Conservation (phyloP, 1,140 invertebrate species). For the Aculops lycopersici region DNA sequence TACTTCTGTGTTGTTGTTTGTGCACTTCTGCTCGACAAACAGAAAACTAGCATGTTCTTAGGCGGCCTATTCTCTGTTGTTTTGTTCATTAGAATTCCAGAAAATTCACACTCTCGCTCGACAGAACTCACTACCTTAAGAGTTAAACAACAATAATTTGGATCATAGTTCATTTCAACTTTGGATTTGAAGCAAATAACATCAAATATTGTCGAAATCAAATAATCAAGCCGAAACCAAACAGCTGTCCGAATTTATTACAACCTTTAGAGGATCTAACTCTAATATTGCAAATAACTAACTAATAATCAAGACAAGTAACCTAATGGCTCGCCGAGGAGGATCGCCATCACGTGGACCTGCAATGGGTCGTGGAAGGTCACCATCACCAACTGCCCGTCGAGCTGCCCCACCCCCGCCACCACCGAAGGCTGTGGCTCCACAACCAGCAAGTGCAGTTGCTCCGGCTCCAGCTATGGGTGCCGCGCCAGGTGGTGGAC, state of each 20-base stretch:
- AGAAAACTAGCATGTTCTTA: no score
- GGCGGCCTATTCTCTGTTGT: no score
- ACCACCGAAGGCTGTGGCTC: neutral
- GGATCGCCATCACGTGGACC: neutral
- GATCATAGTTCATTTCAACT: neutral
- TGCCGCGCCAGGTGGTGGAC: conserved; percentile 6
- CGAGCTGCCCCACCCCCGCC: neutral
- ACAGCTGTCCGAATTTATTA: no score
- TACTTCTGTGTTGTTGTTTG: no score
- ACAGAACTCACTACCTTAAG: no score
- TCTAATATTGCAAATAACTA: no score
- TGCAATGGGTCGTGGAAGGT: neutral
- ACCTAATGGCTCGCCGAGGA: neutral
- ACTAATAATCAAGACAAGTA: no score
- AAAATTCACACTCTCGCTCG: no score
- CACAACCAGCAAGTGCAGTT: neutral
- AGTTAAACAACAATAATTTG: no score
- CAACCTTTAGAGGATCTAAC: no score
- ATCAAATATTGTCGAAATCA: neutral
- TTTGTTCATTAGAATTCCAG: no score
- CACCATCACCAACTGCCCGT: neutral
- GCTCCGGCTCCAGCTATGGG: conserved; percentile 5
- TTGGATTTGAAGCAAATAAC: neutral
- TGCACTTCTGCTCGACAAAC: no score
- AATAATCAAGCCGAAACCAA: neutral